Evolutionary conservation across 2,797 vertebrate genomes (phyloP).

Genomic region (Lacerta viridis): DNA sequence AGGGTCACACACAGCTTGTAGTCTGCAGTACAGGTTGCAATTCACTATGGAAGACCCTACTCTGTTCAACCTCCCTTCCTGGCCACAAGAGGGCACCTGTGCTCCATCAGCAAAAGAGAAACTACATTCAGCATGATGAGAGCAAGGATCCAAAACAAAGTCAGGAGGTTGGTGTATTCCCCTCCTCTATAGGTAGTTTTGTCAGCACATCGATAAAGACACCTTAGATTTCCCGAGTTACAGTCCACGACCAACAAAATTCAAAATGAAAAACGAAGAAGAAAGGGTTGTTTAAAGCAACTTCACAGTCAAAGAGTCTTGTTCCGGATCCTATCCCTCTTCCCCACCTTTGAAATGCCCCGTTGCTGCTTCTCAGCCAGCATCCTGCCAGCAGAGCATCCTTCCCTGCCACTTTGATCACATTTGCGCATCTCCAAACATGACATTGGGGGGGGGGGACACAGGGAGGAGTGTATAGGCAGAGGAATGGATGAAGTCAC

Average conservation of each 20-base stretch:
- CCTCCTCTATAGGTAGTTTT: constrained; percentile 40
- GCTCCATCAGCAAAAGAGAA: constrained; percentile 51
- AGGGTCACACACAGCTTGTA: background rate
- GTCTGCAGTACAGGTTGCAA: background rate
- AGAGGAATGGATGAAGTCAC: constrained; percentile 39
- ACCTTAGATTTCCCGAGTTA: background rate
- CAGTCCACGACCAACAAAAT: background rate
- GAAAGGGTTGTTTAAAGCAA: constrained; percentile 39
- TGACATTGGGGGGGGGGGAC: background rate
- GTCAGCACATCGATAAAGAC: constrained; percentile 19
- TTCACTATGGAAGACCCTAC: background rate
- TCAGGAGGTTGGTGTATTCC: background rate
- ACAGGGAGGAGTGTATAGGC: background rate
- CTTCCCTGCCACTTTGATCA: constrained; percentile 19
- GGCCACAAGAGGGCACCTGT: constrained; percentile 63
- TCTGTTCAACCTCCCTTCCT: constrained; percentile 28
- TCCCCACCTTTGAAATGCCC: constrained; percentile 16
- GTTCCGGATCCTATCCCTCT: background rate
- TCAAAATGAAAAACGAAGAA: background rate
- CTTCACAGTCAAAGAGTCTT: constrained; percentile 67
- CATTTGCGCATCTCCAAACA: background rate
- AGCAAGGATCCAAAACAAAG: constrained; percentile 26
- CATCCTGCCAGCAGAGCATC: background rate
- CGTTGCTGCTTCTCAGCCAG: constrained; percentile 1
- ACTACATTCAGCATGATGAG: constrained; percentile 50